Evolutionary conservation across 2,797 vertebrate genomes (phyloP).

Genomic region (Mormyrops boulengeri): DNA sequence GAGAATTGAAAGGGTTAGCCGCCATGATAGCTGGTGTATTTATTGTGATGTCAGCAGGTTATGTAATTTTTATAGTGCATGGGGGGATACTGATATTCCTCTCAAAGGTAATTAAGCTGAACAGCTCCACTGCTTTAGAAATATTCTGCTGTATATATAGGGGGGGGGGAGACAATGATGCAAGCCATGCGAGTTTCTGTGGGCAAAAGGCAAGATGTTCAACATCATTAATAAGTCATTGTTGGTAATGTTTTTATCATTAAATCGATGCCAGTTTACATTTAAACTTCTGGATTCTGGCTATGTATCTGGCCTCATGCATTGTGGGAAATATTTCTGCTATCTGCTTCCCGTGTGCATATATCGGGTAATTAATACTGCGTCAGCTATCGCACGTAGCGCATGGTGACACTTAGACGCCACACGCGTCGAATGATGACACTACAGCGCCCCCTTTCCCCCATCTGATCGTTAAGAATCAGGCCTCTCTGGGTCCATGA

Average conservation of each 20-base stretch:
- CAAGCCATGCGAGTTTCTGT: not conserved
- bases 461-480: not conserved
- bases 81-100: not conserved
- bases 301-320: not conserved
- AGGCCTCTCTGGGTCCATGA: not conserved
- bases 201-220: not conserved
- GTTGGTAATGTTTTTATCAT: not conserved
- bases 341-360: not conserved
- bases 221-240: constrained; percentile 4
- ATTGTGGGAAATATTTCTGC: not conserved
- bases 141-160: not conserved
- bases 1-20: not conserved
- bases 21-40: not conserved
- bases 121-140: not conserved
- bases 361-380: not conserved
- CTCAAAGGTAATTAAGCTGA: not conserved
- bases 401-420: not conserved
- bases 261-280: not conserved
- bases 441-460: not conserved
- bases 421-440: not conserved
- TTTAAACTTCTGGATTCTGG: not conserved
- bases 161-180: not conserved
- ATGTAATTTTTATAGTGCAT: not conserved
- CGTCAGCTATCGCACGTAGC: not conserved
- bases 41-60: not conserved